Conservation (phyloP, 1,140 invertebrate species). For the Phthorimaea operculella region DNA sequence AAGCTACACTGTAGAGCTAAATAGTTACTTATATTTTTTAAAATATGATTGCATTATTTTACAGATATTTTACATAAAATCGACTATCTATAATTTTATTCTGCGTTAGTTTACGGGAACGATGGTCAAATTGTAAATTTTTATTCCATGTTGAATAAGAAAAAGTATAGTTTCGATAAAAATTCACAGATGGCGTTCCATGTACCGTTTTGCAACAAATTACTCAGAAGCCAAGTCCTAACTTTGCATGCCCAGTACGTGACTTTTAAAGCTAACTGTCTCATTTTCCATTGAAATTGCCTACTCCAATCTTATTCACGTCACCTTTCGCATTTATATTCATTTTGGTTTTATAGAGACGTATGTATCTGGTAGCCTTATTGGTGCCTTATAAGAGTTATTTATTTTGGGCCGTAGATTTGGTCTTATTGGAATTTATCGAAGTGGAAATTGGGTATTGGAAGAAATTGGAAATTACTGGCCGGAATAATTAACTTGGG, state of each 20-base stretch:
- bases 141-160: not conserved
- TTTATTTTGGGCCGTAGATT: constrained; percentile 21
- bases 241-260: constrained; percentile 37
- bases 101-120: not conserved
- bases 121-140: not conserved
- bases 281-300: constrained; percentile 60
- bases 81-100: not conserved
- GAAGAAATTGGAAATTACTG: too few relatives aligned
- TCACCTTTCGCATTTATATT: constrained; percentile 51
- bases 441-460: constrained; percentile 1
- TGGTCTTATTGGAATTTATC: constrained; percentile 34
- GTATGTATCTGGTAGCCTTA: constrained; percentile 26
- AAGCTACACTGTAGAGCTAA: too few relatives aligned
- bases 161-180: not conserved
- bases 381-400: too few relatives aligned
- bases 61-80: too few relatives aligned
- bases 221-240: constrained; percentile 16
- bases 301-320: constrained; percentile 55
- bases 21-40: too few relatives aligned
- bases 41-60: too few relatives aligned
- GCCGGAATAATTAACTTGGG: too few relatives aligned
- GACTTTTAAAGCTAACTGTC: constrained; percentile 55
- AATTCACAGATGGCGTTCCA: constrained; percentile 33
- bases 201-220: constrained; percentile 12
- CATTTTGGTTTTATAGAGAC: constrained; percentile 57